Evolutionary conservation across 2,113 vertebrate species (phyloP).

Genomic region (Brachyistius frenatus): DNA sequence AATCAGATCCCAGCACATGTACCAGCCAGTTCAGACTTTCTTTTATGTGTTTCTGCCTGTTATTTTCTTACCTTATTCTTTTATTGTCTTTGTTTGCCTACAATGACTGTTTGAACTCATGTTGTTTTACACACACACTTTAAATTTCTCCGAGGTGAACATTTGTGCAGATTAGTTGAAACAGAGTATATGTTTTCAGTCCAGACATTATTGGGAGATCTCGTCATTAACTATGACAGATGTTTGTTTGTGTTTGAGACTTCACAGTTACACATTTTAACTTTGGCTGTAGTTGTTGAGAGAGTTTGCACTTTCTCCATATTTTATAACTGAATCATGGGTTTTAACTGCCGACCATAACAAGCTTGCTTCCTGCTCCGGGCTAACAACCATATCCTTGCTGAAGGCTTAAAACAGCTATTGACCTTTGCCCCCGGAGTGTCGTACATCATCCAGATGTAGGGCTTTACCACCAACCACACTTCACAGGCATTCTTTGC

Average conservation of each 20-base stretch:
- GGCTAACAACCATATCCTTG: conserved; percentile 48
- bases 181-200: too few species aligned
- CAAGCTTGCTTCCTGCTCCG: conserved; percentile 10
- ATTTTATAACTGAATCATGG: conserved; percentile 23
- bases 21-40: neutral
- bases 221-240: too few species aligned
- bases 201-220: too few species aligned
- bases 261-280: too few species aligned
- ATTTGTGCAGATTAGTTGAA: too few species aligned
- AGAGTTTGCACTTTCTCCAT: neutral
- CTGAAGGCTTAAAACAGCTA: conserved; percentile 45
- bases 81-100: too few species aligned
- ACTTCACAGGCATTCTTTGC: conserved; percentile 75
- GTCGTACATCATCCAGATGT: conserved; percentile 63
- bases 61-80: neutral
- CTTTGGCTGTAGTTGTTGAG: neutral
- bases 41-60: neutral
- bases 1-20: neutral
- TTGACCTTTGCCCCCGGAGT: conserved; percentile 52
- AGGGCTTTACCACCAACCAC: conserved; percentile 26
- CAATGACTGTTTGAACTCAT: too few species aligned
- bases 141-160: too few species aligned
- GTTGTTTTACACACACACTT: too few species aligned
- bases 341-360: conserved; percentile 17
- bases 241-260: too few species aligned